Evolutionary conservation across 2,888 invertebrate genomes (phyloP).

Genomic region (Scelioninae gen. 1): DNA sequence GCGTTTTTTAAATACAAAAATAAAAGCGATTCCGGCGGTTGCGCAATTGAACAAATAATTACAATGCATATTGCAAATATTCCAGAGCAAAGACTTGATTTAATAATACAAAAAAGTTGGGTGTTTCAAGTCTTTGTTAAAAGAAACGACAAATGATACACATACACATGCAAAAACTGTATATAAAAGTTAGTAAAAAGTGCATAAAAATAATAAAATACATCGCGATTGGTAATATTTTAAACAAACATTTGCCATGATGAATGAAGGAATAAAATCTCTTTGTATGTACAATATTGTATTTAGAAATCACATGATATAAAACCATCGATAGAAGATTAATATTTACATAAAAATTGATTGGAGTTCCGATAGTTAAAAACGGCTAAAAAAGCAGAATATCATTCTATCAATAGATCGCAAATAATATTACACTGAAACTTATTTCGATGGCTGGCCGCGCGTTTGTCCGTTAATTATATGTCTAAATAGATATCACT

Average conservation of each 20-base stretch:
- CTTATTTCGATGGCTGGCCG: conserved; percentile 42
- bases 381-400: conserved; percentile 40
- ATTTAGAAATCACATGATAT: conserved; percentile 63
- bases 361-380: conserved; percentile 42
- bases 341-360: conserved; percentile 61
- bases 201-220: conserved; percentile 28
- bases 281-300: conserved; percentile 62
- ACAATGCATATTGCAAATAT: conserved; percentile 1
- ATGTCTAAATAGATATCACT: no score
- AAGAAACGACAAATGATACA: background rate
- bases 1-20: conserved; percentile 27
- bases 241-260: conserved; percentile 48
- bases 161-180: conserved; percentile 35
- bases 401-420: conserved; percentile 38
- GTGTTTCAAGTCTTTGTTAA: background rate
- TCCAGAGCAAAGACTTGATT: background rate
- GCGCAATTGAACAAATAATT: conserved; percentile 25
- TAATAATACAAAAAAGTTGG: background rate
- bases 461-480: no score
- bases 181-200: conserved; percentile 47
- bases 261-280: conserved; percentile 62
- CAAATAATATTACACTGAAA: conserved; percentile 44
- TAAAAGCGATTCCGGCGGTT: conserved; percentile 4
- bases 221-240: conserved; percentile 43
- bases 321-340: conserved; percentile 48